Base-by-base conservation (phyloP, 2,113 vertebrate genomes). In the Rhea pennata region DNA sequence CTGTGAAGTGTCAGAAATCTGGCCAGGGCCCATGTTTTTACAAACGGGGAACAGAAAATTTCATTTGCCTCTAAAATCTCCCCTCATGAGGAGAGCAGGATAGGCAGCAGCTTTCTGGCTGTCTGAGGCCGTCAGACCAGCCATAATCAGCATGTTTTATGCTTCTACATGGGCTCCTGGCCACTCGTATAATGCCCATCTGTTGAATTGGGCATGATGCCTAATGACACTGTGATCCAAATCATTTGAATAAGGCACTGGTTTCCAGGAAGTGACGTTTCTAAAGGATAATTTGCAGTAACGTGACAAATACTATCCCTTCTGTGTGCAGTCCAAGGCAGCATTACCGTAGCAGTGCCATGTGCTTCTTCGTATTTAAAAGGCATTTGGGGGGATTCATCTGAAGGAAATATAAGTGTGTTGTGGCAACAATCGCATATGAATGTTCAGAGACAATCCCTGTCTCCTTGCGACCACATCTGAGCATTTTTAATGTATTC, bases 81-180 rank as follows among this genome's bases (percentile, higher is more conserved):
- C 22, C 40, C 5, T 40, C 22, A 27, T 2, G 39, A 87, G 81
- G 33, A 73, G 20, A 1, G 1, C 58, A 89, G 56, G 84, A 15
- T 53, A 58, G 61, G 50, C 61, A 70, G 46, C 87, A 84, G 53
- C 39, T 80, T 94, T 89, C 88, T 75, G 81, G 26, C 82, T 72
- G 26, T 42, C 14, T 80, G 64, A 44, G 33, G 16, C 40, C 1
- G 0, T 46, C 66, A 48, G 67, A 33, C 10, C 21, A 76, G 81
- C n/a, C 8, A 0, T 51, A 72, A 65, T 78, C 69, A 46, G 10
- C 70, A 17, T 69, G 39, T 69, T 95, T 93, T 78, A 16, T 71
- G 64, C 59, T 92, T 81, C 50, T 64, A 3, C 39, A 4, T 13
- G 69, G 67, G 33, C 74, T 92, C 36, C n/a, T 93, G 75, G 71